Conservation (phyloP, 2,797 vertebrate species). For the Pseudochirops cupreus region DNA sequence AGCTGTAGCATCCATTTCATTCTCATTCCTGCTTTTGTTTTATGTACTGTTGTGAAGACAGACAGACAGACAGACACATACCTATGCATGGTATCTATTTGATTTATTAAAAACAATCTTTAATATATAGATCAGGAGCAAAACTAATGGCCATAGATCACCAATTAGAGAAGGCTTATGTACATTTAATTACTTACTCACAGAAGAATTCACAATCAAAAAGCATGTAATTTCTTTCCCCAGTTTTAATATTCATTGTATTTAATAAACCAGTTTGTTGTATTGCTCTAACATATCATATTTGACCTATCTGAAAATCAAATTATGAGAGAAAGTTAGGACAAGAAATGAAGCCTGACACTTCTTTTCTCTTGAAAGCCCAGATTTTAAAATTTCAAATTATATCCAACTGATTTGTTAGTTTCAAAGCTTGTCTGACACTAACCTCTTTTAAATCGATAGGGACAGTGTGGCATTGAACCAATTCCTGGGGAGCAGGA, state of each 20-base stretch:
- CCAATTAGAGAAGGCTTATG: constrained; percentile 7
- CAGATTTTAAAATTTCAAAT: constrained; percentile 78
- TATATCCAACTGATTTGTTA: constrained; percentile 76
- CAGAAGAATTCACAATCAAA: constrained; percentile 51
- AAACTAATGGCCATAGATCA: constrained; percentile 18
- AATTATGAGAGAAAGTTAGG: constrained; percentile 71
- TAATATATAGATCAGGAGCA: constrained; percentile 43
- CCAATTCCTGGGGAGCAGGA: constrained; percentile 75
- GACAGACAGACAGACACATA: background rate
- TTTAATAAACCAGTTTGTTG: constrained; percentile 70
- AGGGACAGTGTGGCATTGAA: constrained; percentile 68
- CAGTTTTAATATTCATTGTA: constrained; percentile 33
- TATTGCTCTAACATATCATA: constrained; percentile 61
- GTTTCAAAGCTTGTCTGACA: constrained; percentile 74
- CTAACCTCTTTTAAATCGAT: constrained; percentile 80
- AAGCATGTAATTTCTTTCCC: constrained; percentile 46
- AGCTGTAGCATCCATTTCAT: constrained; percentile 2
- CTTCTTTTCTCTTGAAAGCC: constrained; percentile 73
- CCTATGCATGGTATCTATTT: background rate
- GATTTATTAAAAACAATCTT: constrained; percentile 52
- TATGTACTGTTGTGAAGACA: constrained; percentile 48
- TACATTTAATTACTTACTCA: constrained; percentile 58
- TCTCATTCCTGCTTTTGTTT: constrained; percentile 2
- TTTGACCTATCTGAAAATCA: constrained; percentile 67
- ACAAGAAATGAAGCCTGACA: constrained; percentile 54